Evolutionary conservation across 2,113 vertebrate genomes (phyloP), one percentile per base, ranked within the genome.

Genomic region (Gyps fulvus): DNA sequence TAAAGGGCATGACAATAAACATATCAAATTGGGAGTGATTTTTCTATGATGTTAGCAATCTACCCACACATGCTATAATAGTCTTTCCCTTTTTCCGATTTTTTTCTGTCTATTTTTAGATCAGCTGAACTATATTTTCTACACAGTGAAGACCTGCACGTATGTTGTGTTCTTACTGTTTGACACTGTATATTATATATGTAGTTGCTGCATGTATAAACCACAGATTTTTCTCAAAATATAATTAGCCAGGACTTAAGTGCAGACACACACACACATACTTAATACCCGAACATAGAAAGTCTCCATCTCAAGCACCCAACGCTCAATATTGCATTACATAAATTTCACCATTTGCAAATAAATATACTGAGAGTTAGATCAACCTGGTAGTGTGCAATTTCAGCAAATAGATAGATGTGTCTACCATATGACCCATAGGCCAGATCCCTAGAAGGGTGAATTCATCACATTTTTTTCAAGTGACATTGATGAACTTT

Each of bases 11-110:
- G 69, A 93, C 52, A 92, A 78, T 74, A 83, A 90, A 40, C 31
- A 82, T 40, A 74, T 45, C 77, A 80, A 95, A 92, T 0, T n/a
- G 5, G 32, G 47, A 94, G n/a, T 87, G 59, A 86, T 86, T 93
- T 83, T 90, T 62, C 38, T 87, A 4, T 78, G n/a, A 59, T 71
- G 67, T 87, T 90, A 89, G 47, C 43, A 79, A 36, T 65, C 77
- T 92, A 82, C 87, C 91, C 70, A 97, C 95, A 80, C 22, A 65
- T 63, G 57, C 49, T 84, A 76, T 87, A 89, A 74, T 34, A 84
- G 38, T 47, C 72, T 91, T 86, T 43, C 52, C 14, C 15, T 42
- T 83, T 72, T 89, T 73, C 32, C 87, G 10, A 2, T 12, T 72
- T 87, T 82, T 58, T 78, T 50, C 72, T 83, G 17, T 9, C 45